Base-by-base conservation (phyloP, 23 tunicate species). In the Ciona savignyi region DNA sequence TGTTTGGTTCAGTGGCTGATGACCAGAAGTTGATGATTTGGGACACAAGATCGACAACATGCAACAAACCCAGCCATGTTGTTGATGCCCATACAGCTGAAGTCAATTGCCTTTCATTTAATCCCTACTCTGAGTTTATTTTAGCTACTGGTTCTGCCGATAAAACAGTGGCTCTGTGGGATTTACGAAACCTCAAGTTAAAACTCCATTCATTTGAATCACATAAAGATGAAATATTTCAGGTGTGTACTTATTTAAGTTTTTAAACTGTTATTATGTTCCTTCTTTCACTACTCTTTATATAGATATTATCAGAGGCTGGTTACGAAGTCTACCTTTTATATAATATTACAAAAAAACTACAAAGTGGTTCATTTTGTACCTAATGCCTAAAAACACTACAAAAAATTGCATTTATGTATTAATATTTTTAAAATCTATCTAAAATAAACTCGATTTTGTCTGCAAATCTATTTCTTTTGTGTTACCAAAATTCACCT, bases 171-270 rank as follows among this genome's bases (percentile, higher is more conserved):
- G 90, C 90, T 2, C 73, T 90, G 30, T 90, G 97, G 97, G 97
- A 90, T 78, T 33, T 90, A 9, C 48, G 97, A 0, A 90, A 90
- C 33, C 73, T 90, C 0, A 78, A 83, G 35, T 60, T 85, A 65
- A 90, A 90, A 32, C 76, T 90, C 0, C 97, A 90, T 63, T 75
- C 90, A 28, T 90, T 90, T 69, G 90, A 85, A 30, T 67, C 76
- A 11, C 97, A 90, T 78, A 85, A 90, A 33, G 97, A 90, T 75
- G 97, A 90, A 79, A 85, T 90, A 20, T 90, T 90, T 65, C 97
- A 90, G 78, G 89, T 84, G n/a, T n/a, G n/a, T n/a, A n/a, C n/a
- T n/a, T n/a, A n/a, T n/a, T n/a, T n/a, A n/a, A n/a, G n/a, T n/a
- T n/a, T n/a, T n/a, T n/a, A n/a, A n/a, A n/a, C n/a, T n/a, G n/a